Evolutionary conservation across 2,113 vertebrate genomes (phyloP), one percentile per base, ranked within the genome.

Genomic region (Cyphomyrus discorhynchus): DNA sequence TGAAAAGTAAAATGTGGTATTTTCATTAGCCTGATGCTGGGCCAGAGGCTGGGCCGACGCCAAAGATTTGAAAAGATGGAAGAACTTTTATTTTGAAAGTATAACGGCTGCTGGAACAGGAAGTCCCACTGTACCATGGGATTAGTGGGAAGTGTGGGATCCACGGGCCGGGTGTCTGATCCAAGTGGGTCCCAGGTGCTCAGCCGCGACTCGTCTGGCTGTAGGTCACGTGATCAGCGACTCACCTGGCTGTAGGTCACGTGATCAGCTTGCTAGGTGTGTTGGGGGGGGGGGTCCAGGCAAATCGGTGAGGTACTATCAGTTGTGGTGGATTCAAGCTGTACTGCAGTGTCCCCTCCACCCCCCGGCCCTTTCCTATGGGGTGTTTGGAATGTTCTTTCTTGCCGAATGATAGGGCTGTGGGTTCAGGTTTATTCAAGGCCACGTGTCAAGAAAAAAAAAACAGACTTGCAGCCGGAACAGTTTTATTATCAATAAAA

Each of bases 401-500:
- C 24, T 27, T n/a, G 10, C 21, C 58, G 11, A 74, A 49, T 66
- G 24, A 27, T 42, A 8, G 5, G 24, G n/a, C 9, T 4, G 62
- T 1, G 10, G 62, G 3, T 1, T 31, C 1, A 1, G n/a, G n/a
- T 0, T 70, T 3, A 70, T 31, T 7, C 6, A 24, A 24, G 80
- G 39, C 21, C 42, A 3, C 42, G 42, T 42, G 24, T 47, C 21
- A 1, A 46, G 80, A 21, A 83, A 62, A 39, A 62, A 82, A 92
- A 91, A 92, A 89, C 84, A 89, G 83, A 88, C 91, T 89, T 74
- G 56, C 88, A 83, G 86, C 70, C 52, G 24, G 49, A 88, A 82
- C 84, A 47, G 4, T 74, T 83, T 90, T 88, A 56, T 91, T 95
- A 92, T 92, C 95, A 93, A 96, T 96, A 96, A 96, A 96, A 96